phyloP scores from a whole-genome alignment of 2,113 vertebrate genomes.

The Copsychus sechellarum region DNA sequence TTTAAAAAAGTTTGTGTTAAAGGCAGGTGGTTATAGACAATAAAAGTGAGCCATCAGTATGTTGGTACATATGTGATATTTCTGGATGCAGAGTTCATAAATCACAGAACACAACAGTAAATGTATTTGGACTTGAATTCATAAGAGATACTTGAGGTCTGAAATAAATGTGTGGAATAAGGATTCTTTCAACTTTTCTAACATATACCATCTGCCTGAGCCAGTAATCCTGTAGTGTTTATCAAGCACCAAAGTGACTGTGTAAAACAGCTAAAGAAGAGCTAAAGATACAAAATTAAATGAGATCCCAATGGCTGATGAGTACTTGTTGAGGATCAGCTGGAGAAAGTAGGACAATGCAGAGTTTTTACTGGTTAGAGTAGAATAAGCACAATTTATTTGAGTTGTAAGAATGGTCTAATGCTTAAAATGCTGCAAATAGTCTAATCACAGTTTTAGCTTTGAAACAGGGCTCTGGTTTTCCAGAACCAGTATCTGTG shows the following conservation, averaged over 20 bases:
- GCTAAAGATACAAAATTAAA: conserved; percentile 55
- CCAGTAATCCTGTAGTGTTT: conserved; percentile 32
- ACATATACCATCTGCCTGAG: conserved; percentile 75
- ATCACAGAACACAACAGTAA: conserved; percentile 65
- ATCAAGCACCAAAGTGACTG: conserved; percentile 61
- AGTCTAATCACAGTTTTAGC: background rate
- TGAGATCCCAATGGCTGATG: conserved; percentile 46
- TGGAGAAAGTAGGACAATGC: conserved; percentile 17
- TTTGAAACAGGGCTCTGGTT: background rate
- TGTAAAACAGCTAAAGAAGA: conserved; percentile 62
- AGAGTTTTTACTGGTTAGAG: background rate
- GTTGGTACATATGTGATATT: conserved; percentile 69
- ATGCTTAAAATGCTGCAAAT: background rate
- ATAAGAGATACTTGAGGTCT: conserved; percentile 65
- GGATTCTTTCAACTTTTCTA: conserved; percentile 77
- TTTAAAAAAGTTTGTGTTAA: conserved; percentile 75
- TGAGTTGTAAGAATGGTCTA: background rate
- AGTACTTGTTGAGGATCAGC: conserved; percentile 44
- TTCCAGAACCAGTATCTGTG: background rate
- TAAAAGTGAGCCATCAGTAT: conserved; percentile 70
- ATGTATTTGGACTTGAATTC: conserved; percentile 71
- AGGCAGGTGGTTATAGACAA: conserved; percentile 71
- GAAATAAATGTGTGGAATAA: conserved; percentile 70
- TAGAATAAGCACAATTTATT: background rate
- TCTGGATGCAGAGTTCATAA: conserved; percentile 72